Conservation (phyloP, 1,140 invertebrate genomes). For the Drosophila micromelanica region DNA sequence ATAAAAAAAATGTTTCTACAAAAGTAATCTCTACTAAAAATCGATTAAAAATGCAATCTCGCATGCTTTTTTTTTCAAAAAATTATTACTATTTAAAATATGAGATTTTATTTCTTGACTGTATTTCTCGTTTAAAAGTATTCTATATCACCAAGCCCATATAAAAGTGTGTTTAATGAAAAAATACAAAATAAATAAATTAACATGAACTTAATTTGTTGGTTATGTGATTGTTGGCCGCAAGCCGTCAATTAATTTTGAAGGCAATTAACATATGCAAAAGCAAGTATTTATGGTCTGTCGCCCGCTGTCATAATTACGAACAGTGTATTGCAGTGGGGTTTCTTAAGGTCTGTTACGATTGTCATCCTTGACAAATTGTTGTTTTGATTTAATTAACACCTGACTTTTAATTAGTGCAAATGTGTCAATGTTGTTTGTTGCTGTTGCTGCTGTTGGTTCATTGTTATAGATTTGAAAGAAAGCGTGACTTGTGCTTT, state of each 20-base stretch:
- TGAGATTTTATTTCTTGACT: too few species aligned
- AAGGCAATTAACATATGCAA: conserved; percentile 10
- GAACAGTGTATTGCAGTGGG: background rate
- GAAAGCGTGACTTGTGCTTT: conserved; percentile 73
- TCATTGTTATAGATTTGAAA: conserved; percentile 39
- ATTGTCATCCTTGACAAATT: conserved; percentile 61
- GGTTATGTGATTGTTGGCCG: background rate
- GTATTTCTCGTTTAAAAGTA: too few species aligned
- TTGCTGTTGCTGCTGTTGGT: conserved; percentile 5
- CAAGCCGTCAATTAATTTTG: background rate
- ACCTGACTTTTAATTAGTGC: conserved; percentile 73
- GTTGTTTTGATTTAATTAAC: conserved; percentile 60
- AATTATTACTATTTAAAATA: too few species aligned
- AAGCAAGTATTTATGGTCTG: conserved; percentile 12
- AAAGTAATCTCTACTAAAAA: too few species aligned
- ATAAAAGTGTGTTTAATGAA: too few species aligned
- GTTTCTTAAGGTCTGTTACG: conserved; percentile 18
- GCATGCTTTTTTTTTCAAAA: too few species aligned
- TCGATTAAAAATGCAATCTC: too few species aligned
- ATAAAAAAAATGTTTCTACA: too few species aligned
- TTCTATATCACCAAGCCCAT: too few species aligned
- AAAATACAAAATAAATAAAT: background rate
- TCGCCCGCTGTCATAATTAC: conserved; percentile 6
- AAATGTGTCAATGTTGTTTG: conserved; percentile 47
- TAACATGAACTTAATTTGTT: background rate